phyloP scores from a whole-genome alignment of 2,888 invertebrate genomes.

The Megaustenia siamemsis region DNA sequence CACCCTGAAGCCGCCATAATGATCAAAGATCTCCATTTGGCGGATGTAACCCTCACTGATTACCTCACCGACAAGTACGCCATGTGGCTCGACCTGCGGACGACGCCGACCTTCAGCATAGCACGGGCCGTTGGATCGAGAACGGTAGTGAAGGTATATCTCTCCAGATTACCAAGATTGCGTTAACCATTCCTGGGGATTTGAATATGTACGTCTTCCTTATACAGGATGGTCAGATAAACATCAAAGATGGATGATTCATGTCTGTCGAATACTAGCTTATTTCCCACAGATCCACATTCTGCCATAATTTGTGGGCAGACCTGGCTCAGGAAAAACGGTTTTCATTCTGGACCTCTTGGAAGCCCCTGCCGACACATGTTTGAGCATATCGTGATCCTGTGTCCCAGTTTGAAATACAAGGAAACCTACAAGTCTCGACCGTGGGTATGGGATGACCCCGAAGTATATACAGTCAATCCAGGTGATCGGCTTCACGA shows the following conservation, averaged over 20 bases:
- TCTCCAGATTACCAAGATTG: background rate
- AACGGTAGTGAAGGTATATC: background rate
- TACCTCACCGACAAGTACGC: background rate
- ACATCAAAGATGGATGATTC: background rate
- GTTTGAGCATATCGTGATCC: background rate
- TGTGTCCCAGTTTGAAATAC: background rate
- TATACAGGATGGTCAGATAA: background rate
- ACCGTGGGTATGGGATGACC: background rate
- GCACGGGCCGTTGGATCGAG: background rate
- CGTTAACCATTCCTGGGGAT: background rate
- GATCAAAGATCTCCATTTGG: background rate
- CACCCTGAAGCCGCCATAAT: background rate
- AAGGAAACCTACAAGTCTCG: background rate
- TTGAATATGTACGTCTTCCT: background rate
- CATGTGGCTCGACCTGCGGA: background rate
- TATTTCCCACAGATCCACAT: background rate
- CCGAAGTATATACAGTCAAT: background rate
- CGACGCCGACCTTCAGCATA: background rate
- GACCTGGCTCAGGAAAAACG: slow-evolving; percentile 2
- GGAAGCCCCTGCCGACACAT: background rate
- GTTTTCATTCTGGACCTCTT: background rate
- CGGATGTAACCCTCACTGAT: background rate
- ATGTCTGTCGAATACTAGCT: background rate
- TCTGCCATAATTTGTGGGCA: background rate
- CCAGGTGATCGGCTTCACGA: background rate